Percentiles rank a stretch among this genome's conserved stretches.
phyloP scores from a whole-genome alignment of 2,797 vertebrate species.

The Bradypodion ventrale region DNA sequence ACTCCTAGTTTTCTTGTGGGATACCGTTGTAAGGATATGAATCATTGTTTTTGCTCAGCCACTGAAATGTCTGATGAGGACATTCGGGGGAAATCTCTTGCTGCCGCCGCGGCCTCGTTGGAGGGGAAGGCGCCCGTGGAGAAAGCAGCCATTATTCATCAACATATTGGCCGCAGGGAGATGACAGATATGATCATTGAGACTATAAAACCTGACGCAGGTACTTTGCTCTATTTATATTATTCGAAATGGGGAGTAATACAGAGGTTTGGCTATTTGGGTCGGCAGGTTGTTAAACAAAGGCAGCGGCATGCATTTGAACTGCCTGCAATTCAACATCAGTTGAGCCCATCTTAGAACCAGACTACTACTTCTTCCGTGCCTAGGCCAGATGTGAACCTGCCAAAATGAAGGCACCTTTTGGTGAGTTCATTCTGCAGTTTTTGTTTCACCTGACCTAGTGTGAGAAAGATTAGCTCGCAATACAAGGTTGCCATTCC shows the following conservation, averaged over 20 bases:
- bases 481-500: too few species aligned
- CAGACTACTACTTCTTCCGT: too few species aligned
- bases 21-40: constrained; percentile 22
- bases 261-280: too few species aligned
- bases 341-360: neutral
- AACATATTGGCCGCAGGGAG: constrained; percentile 92
- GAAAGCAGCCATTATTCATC: constrained; percentile 85
- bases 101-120: constrained; percentile 78
- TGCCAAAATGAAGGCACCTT: too few species aligned
- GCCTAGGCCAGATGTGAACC: too few species aligned
- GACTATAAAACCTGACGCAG: constrained; percentile 85
- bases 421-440: too few species aligned
- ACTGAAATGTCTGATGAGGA: constrained; percentile 87
- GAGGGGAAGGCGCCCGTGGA: constrained; percentile 87
- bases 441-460: too few species aligned
- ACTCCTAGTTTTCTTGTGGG: constrained; percentile 25
- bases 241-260: too few species aligned
- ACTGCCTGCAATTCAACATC: neutral
- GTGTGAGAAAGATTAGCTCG: too few species aligned
- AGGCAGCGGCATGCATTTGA: neutral
- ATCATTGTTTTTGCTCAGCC: constrained; percentile 70
- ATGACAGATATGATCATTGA: constrained; percentile 97
- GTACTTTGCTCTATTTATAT: constrained; percentile 62
- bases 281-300: neutral
- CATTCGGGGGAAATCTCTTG: constrained; percentile 82